These are phyloP conservation scores for Loriculus beryllinus DNA, from an alignment of 2,797 vertebrate genomes.

Conservation along the genomic window DNA sequence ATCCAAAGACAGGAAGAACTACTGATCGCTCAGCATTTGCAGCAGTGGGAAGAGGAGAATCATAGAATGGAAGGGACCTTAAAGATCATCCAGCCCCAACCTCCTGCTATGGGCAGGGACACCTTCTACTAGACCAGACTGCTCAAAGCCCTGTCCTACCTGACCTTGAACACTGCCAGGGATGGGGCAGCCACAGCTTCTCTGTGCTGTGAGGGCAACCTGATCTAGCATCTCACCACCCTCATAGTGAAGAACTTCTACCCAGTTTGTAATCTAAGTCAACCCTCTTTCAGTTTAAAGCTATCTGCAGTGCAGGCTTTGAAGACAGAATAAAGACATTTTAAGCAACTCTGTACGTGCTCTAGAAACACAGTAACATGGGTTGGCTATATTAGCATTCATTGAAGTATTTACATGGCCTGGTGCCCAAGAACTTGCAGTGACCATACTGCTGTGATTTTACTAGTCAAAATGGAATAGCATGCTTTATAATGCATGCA, in stretches of 20 bases:
- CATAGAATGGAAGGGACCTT: background rate
- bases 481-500: background rate
- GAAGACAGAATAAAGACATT: background rate
- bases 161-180: background rate
- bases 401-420: background rate
- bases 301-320: background rate
- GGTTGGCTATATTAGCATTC: background rate
- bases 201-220: background rate
- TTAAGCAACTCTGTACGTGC: background rate
- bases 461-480: background rate
- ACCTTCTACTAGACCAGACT: background rate
- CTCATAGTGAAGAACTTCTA: background rate
- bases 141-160: background rate
- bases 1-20: background rate
- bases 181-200: background rate
- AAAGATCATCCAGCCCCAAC: background rate
- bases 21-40: background rate
- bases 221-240: background rate
- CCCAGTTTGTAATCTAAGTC: background rate
- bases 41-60: background rate
- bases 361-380: background rate
- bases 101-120: background rate
- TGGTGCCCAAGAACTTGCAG: background rate
- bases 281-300: background rate
- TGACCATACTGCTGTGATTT: background rate